Evolutionary conservation across 2,888 invertebrate species (phyloP), one percentile per base, ranked within the genome.

Genomic region (Drosophila basisetae): DNA sequence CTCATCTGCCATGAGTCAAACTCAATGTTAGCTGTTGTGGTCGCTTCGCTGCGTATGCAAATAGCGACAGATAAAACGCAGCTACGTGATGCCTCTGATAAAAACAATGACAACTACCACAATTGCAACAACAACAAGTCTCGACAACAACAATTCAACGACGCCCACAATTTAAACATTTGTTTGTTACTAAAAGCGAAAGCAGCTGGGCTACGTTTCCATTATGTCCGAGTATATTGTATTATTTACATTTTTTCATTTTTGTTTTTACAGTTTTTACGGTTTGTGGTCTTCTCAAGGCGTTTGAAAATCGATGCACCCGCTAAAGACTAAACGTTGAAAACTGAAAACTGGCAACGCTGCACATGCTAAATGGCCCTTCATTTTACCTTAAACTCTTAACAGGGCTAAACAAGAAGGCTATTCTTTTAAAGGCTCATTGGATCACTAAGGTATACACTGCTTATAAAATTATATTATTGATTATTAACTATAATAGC

Each of bases 111-210:
- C 58, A 66, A 68, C 49, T 55, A 56, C 80, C 63, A 67, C 60
- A 59, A 52, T 22, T 35, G 39, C 66, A 62, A 54, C 55, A 65
- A 28, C 61, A 41, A 43, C 41, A 69, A 31, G 16, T 35, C 13
- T 35, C 25, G 53, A 58, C 58, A 58, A 22, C 22, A 31, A 43
- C 41, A 69, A 31, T 25, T 47, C 47, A 83, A 78, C 68, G 66
- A 89, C 89, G 85, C 89, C 85, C 89, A 89, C 85, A 73, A 80
- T 79, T 72, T 58, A 71, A 78, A 76, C 76, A 86, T 85, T 84
- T 78, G 86, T 73, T 76, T 72, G 71, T 66, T 56, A 71, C 73
- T 52, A 76, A 84, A 84, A 89, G 84, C 82, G 87, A 89, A 84
- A 84, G 84, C 76, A 65, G 55, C 61, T 66, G 49, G 50, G 30